Base-by-base conservation (phyloP, 1,140 invertebrate species). In the Anagrus nilaparvatae region DNA sequence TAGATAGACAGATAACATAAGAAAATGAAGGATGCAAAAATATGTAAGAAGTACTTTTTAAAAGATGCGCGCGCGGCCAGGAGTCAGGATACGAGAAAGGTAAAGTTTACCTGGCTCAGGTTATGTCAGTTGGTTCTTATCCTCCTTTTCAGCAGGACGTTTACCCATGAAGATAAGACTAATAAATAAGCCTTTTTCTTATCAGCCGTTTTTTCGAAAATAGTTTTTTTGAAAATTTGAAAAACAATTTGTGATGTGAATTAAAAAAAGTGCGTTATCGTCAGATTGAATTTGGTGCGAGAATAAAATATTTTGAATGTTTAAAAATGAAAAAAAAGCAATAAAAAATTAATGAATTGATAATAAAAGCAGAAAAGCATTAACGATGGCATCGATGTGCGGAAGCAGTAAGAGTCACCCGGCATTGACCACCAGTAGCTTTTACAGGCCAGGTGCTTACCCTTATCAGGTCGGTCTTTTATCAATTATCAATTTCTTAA, bases 381-480 rank as follows among this genome's bases (percentile, higher is more conserved):
- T 27, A 12, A 27, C 14, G 40, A 67, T 68, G 64, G 57, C 64
- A 41, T 66, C 63, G 21, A 61, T 66, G 61, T 69, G 63, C 50
- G 65, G 64, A 43, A 65, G 63, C 49, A 55, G 57, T 41, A 69
- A 69, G 46, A 64, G 58, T 43, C 60, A 67, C 48, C 59, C 63
- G 20, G 58, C 58, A 19, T 50, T 66, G 43, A 63, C 58, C 23
- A 56, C 60, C 21, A 55, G 52, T 43, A 62, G 60, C 43, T 69
- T 60, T 43, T 67, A 69, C 48, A 59, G 63, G 19, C 55, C 57
- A 17, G 56, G 60, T 29, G 55, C 55, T 49, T 67, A 67, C 44
- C 55, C 64, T 49, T 69, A 67, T 60, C 65, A 66, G 50, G 65
- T 69, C 43, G 56, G 61, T 56, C 44, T 46, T 48, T 48, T 52